Base-by-base conservation (phyloP, 2,888 invertebrate species). In the Synanthedon andrenaeformis region DNA sequence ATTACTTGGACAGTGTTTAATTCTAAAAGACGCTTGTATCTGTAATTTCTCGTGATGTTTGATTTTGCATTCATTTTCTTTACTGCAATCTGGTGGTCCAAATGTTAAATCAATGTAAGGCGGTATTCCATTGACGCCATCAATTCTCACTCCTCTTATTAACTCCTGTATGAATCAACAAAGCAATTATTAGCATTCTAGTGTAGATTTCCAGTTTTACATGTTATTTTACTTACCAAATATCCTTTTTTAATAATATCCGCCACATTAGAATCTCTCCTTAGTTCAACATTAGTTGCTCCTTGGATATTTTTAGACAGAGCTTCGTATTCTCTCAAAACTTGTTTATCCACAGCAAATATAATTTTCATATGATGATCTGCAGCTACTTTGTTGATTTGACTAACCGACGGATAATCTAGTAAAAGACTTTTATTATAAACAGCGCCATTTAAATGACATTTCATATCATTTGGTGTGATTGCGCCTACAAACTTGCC, bases 371-470 rank as follows among this genome's bases (percentile, higher is more conserved):
- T 91, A 60, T 92, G 91, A 54, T 92, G 89, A 62, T 93, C 89
- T 42, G 82, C 89, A 1, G 93, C 91, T 42, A 89, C 74, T 62
- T 85, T 80, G 62, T 90, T 90, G 13, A 92, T 89, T 71, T 91
- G 89, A 51, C 93, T 91, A 48, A 96, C 90, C 0, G 95, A 94
- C 0, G 96, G 96, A 70, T 95, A 96, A 74, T 96, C 96, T 68
- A 86, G 88, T 2, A 75, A 68, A 5, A 89, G 72, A 23, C 85
- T 82, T 58, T 83, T 76, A 3, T 86, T 85, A 65, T 93, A 92
- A 6, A 86, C 65, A 41, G 74, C 53, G 12, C 41, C 41, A 59
- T 89, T 72, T 68, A 93, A 73, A 66, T 93, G 92, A 59, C 94
- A 94, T 55, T 82, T 61, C 62, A 91, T 92, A 66, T 93, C 93